Evolutionary conservation across 2,888 invertebrate genomes (phyloP), one percentile per base, ranked within the genome.

Genomic region (Deilephila elpenor): DNA sequence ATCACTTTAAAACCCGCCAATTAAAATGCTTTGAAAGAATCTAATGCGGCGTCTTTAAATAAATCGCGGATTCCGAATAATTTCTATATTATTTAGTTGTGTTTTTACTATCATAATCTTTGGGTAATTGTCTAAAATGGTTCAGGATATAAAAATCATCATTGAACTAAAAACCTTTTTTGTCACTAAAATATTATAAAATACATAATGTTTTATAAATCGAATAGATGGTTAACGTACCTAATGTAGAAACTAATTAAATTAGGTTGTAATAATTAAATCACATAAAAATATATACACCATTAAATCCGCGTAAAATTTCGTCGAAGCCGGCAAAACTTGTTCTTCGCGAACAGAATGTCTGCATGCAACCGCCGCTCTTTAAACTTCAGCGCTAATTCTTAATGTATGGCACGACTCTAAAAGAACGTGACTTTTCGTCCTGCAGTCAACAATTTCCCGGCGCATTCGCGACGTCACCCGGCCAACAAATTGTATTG

Each of bases 361-460:
- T 51, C 44, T 44, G 51, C 51, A 67, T 51, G 51, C 67, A 51
- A 44, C 51, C 51, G 20, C 64, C 20, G 34, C 44, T 11, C 64
- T 62, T 62, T n/a, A 67, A 67, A 44, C 44, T 67, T 67, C 67
- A 67, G 67, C 67, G 67, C 51, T 67, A 67, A 67, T 67, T 67
- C 67, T 51, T 67, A 67, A 67, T 67, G 67, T 67, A 67, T 67
- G 67, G 67, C 67, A 67, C 67, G 67, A 67, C 25, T 51, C 44
- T 14, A 17, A 25, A 51, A 67, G 67, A 51, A 67, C 67, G 67
- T 67, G 67, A 51, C 67, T 67, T 67, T 67, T 67, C 67, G 25
- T 67, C 51, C 25, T 20, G 67, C 67, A 51, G 56, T 67, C 67
- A 67, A 67, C 67, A 67, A 51, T 67, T 67, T 67, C 11, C 44